Evolutionary conservation across 2,888 invertebrate genomes (phyloP), one percentile per base, ranked within the genome.

Genomic region (Fragum sueziense): DNA sequence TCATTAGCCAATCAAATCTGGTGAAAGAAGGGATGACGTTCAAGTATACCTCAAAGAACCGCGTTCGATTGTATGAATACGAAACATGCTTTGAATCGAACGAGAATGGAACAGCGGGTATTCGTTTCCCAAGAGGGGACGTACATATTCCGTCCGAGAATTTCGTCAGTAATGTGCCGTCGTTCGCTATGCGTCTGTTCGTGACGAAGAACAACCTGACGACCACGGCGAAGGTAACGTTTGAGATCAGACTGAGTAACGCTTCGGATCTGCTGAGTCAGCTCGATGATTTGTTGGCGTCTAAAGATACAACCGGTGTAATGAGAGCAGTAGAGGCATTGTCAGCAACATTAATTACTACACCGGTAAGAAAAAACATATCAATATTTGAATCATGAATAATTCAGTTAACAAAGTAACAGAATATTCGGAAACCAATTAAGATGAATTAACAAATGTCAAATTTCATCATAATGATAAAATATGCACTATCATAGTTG

Each of bases 161-260:
- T 41, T 87, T 91, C 59, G 79, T 80, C 0, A 78, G 80, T n/a
- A 83, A 87, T 25, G 85, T 84, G 20, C 81, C 87, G 33, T 84
- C 88, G 1, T 87, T 91, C 68, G 86, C 85, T 4, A 86, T 91
- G 52, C 80, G 88, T 11, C 72, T 92, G 57, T 88, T 88, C 76
- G 89, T 91, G 0, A 86, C 90, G 29, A 87, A 88, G 75, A 80
- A 85, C 47, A 76, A 88, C 74, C 27, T 86, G 77, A 84, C 80
- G 11, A 84, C 85, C 0, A 34, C 67, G 4, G 80, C 80, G 9
- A 70, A 73, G 17, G 78, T 80, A 22, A 84, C 82, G 37, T 84
- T 84, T 68, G 83, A 85, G 67, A 84, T 87, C 34, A 79, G 84
- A 11, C 74, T 87, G 2, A 84, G 85, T 34, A 87, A 87, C 29